Evolutionary conservation across 2,113 vertebrate species (phyloP), one percentile per base, ranked within the genome.

Genomic region (Hippocampus abdominalis): DNA sequence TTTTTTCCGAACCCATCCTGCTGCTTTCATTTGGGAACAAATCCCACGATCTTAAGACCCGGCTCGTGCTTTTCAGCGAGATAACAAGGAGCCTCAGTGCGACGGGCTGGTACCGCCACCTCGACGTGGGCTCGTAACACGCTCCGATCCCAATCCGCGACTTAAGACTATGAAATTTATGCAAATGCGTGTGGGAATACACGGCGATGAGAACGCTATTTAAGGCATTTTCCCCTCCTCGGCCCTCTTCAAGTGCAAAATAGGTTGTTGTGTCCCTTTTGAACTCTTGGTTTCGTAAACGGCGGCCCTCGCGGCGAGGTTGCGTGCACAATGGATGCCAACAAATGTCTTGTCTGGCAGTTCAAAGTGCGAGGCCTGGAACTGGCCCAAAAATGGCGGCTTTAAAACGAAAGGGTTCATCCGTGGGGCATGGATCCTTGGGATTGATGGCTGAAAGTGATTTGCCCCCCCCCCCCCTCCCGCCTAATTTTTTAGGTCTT

Each of bases 21-120:
- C 84, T 83, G 86, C 81, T 87, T 86, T 87, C 83, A 87, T 87
- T 88, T 82, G 85, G 84, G 81, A 86, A 83, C 84, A 87, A 85
- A 89, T 90, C 89, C 89, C 88, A 91, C 89, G 88, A 86, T 89
- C 87, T 88, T 83, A 86, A 87, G 87, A 87, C 84, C 86, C 80
- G 74, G 79, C 75, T 75, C 42, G 79, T 78, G 81, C 82, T 85
- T 85, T 85, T 84, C 70, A 87, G 74, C 75, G 78, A 81, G 86
- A 87, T 87, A 87, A 88, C 86, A 87, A 88, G 83, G 69, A 77
- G 68, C 75, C 80, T 80, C 82, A 83, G 85, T 84, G 79, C 83
- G 82, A 74, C 80, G 36, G 39, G 71, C 77, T 85, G 84, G 82
- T 76, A 78, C 77, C 71, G 78, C 79, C 71, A 84, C 80, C 76